Base-by-base conservation (phyloP, 2,888 invertebrate species). In the Rosalia funebris region DNA sequence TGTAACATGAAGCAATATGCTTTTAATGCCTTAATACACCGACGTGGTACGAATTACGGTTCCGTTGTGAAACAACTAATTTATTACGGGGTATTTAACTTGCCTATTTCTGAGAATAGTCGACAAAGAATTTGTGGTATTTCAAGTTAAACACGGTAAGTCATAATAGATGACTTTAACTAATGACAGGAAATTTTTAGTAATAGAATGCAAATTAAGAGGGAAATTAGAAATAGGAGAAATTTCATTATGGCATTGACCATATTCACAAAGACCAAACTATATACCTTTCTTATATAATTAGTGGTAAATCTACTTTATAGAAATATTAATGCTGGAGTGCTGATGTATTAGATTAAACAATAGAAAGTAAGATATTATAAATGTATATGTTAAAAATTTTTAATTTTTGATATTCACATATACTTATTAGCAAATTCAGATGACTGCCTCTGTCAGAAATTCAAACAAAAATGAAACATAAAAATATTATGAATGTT, bases 131-230 rank as follows among this genome's bases (percentile, higher is more conserved):
- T 64, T 58, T 56, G 17, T 42, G 60, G 59, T 34, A 64, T 64
- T 60, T 55, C 41, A 14, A 45, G 36, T 39, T 34, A 15, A 17
- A 48, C n/a, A 39, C 19, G 19, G 31, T 39, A 42, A 54, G 37
- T 37, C 54, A 55, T 52, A 57, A 54, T 52, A 55, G 60, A 45
- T 32, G 48, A 41, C 31, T 19, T 20, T 25, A n/a, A 56, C 50
- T 64, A 62, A 65, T 57, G 57, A 44, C 57, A 60, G 62, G 55
- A 57, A 62, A 60, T 48, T 62, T n/a, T 62, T 57, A 16, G 39
- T 46, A 44, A 19, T 41, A 20, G 32, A 54, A 50, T 46, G 42
- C 53, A 34, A 54, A 39, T 59, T 54, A 41, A 39, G 9, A 59
- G 25, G 39, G 34, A 47, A 39, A 59, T 46, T 34, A 19, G 44